Evolutionary conservation across 2,888 invertebrate genomes (phyloP).

Genomic region (Pandemis heparana): DNA sequence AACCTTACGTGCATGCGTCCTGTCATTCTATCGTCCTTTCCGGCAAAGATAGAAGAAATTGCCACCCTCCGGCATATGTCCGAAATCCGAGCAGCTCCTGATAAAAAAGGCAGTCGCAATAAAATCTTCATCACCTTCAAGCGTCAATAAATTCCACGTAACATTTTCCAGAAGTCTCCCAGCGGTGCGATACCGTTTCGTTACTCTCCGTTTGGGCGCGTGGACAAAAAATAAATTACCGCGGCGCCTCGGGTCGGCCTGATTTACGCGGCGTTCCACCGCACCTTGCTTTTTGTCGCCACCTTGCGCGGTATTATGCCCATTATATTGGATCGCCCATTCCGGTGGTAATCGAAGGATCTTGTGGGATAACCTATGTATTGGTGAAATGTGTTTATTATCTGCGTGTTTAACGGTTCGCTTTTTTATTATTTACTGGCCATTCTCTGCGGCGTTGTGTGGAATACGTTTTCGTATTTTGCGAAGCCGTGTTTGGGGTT

Average conservation of each 20-base stretch:
- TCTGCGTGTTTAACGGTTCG: slow-evolving; percentile 19
- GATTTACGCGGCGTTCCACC: slow-evolving; percentile 31
- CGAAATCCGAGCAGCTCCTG: neutral
- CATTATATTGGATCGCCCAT: slow-evolving; percentile 33
- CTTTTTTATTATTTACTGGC: slow-evolving; percentile 6
- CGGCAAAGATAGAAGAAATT: no score
- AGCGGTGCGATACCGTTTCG: slow-evolving; percentile 42
- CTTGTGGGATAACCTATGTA: slow-evolving; percentile 19
- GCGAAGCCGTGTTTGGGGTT: neutral
- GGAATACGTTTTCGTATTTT: neutral
- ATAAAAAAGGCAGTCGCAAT: slow-evolving; percentile 23
- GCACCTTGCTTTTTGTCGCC: slow-evolving; percentile 39
- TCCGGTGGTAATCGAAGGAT: slow-evolving; percentile 36
- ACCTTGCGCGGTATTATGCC: slow-evolving; percentile 28
- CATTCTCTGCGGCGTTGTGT: neutral
- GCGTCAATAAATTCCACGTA: slow-evolving; percentile 40
- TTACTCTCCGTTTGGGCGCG: slow-evolving; percentile 31
- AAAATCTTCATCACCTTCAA: slow-evolving; percentile 39
- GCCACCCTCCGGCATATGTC: neutral
- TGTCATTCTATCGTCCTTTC: neutral
- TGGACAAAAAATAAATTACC: slow-evolving; percentile 43
- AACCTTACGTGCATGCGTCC: no score
- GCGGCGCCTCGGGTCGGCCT: slow-evolving; percentile 27
- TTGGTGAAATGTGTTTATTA: slow-evolving; percentile 33
- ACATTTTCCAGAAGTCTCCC: slow-evolving; percentile 41